A percentile compares a stretch with the other conserved stretches of the same genome.
These are phyloP conservation scores for Cardiocondyla obscurior DNA, from an alignment of 1,140 invertebrate species.

Conservation along the genomic window DNA sequence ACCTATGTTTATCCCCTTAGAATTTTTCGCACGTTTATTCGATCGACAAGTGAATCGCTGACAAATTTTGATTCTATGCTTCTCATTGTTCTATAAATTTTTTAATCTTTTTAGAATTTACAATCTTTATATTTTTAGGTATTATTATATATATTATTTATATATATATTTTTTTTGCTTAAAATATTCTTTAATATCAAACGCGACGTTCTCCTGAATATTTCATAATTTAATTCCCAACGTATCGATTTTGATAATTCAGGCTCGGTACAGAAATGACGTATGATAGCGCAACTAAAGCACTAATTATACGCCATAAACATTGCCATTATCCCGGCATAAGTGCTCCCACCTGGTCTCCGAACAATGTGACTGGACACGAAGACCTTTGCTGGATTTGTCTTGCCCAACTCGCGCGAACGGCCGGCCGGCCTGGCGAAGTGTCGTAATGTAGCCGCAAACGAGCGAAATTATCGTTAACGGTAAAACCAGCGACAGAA, in stretches of 20 bases:
- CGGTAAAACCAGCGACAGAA: slow-evolving; percentile 59
- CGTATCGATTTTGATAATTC: slow-evolving; percentile 12
- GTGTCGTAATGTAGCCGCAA: slow-evolving; percentile 59
- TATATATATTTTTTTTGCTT: background rate
- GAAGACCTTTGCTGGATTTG: slow-evolving; percentile 66
- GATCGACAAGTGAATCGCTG: background rate
- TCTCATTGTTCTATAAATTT: background rate
- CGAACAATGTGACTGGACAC: slow-evolving; percentile 60
- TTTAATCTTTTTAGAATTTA: background rate
- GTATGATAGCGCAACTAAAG: slow-evolving; percentile 49
- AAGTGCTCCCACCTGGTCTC: slow-evolving; percentile 67
- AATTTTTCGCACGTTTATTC: background rate
- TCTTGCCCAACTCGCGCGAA: slow-evolving; percentile 59
- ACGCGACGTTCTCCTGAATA: background rate
- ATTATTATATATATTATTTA: background rate
- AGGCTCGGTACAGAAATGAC: background rate
- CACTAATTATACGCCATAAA: slow-evolving; percentile 59
- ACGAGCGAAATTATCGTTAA: slow-evolving; percentile 68
- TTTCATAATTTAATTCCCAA: background rate
- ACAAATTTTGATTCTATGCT: background rate
- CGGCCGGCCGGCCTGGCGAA: background rate
- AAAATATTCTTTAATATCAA: background rate
- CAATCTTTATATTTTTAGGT: background rate
- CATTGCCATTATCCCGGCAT: slow-evolving; percentile 66
- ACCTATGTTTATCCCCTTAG: background rate